These are phyloP conservation scores for Thymelicus acteon DNA, from an alignment of 2,888 invertebrate species.

Conservation along the genomic window DNA sequence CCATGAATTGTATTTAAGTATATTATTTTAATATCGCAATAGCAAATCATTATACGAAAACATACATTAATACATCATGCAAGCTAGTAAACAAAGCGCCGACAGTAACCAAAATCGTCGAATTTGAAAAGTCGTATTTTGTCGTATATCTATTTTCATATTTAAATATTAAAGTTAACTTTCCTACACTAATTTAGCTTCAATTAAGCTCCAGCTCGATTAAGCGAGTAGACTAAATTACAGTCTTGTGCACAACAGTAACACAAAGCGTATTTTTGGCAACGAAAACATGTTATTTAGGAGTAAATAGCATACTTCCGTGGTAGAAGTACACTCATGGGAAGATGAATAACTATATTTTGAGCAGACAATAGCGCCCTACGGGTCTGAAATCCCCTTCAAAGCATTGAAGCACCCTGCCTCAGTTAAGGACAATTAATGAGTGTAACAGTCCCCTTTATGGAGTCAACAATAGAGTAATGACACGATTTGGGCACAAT, in stretches of 20 bases:
- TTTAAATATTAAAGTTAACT: neutral
- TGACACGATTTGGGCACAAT: constrained; percentile 72
- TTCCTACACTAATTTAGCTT: constrained; percentile 25
- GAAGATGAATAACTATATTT: constrained; percentile 78
- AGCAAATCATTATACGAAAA: too few species aligned
- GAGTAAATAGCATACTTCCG: constrained; percentile 50
- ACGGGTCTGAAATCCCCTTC: constrained; percentile 62
- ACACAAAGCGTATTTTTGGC: constrained; percentile 42
- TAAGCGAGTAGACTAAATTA: constrained; percentile 35
- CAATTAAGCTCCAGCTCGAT: constrained; percentile 27
- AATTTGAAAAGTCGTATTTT: too few species aligned
- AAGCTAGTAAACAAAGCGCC: too few species aligned
- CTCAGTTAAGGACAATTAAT: constrained; percentile 78
- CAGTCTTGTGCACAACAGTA: constrained; percentile 34
- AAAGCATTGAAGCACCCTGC: constrained; percentile 57
- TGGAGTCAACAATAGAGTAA: constrained; percentile 72
- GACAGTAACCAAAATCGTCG: too few species aligned
- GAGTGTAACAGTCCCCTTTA: constrained; percentile 76
- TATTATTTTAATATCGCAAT: too few species aligned
- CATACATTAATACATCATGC: too few species aligned
- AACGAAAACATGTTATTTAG: constrained; percentile 51
- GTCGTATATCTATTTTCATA: too few species aligned
- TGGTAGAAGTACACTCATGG: constrained; percentile 53
- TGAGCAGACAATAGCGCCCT: constrained; percentile 70
- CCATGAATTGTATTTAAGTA: neutral